These are phyloP conservation scores for Spea multiplicata DNA, from an alignment of 2,113 vertebrate species.

Conservation along the genomic window DNA sequence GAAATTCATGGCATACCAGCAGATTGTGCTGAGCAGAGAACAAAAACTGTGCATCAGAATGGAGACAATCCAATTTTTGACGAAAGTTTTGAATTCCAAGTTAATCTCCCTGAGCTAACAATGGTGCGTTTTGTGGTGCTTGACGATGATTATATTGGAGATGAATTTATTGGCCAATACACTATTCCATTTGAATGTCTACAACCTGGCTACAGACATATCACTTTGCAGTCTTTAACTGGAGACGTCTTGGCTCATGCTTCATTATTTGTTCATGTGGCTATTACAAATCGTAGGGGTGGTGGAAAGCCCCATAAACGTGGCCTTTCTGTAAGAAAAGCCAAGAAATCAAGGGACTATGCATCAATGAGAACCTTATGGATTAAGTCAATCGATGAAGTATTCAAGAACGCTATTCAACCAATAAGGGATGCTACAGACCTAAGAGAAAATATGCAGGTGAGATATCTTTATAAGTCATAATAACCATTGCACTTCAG, in stretches of 20 bases:
- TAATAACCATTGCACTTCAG: not conserved
- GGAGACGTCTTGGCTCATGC: constrained; percentile 86
- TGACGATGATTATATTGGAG: constrained; percentile 96
- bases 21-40: constrained; percentile 93
- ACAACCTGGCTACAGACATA: constrained; percentile 91
- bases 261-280: constrained; percentile 93
- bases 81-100: constrained; percentile 97
- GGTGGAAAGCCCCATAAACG: constrained; percentile 96
- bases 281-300: constrained; percentile 94
- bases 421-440: constrained; percentile 92
- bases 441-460: constrained; percentile 98
- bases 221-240: constrained; percentile 89
- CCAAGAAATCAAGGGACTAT: constrained; percentile 89
- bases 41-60: constrained; percentile 93
- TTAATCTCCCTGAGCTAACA: constrained; percentile 93
- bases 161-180: constrained; percentile 95
- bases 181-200: constrained; percentile 97
- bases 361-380: constrained; percentile 88
- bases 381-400: constrained; percentile 90
- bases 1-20: constrained; percentile 97
- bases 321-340: constrained; percentile 92
- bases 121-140: constrained; percentile 97
- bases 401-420: constrained; percentile 88
- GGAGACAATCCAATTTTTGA: constrained; percentile 96
- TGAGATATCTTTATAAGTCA: constrained; percentile 55